Evolutionary conservation across 2,113 vertebrate genomes (phyloP).

Genomic region (Nothoprocta pentlandii): DNA sequence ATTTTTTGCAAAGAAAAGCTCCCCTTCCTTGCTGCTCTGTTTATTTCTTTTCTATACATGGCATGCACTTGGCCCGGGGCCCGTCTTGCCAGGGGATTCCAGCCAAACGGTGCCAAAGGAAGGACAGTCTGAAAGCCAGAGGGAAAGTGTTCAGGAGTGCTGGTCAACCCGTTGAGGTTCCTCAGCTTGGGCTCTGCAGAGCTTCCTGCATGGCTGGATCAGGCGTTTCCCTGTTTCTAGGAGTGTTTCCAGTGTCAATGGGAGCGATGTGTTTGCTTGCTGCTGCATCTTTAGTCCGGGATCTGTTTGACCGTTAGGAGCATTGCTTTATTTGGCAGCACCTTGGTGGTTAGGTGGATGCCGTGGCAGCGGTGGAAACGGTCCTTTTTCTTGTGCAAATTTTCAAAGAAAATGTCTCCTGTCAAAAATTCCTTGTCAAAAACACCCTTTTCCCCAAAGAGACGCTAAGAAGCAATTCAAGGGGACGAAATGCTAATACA

Average conservation of each 20-base stretch:
- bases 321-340: rapidly evolving
- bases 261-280: rapidly evolving
- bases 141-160: background rate
- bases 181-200: background rate
- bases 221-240: background rate
- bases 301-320: background rate
- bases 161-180: background rate
- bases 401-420: background rate
- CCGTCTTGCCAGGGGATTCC: background rate
- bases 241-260: background rate
- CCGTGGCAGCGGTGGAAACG: background rate
- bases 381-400: background rate
- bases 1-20: background rate
- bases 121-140: background rate
- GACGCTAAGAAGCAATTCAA: background rate
- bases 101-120: background rate
- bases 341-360: background rate
- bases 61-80: background rate
- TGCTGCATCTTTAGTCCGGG: background rate
- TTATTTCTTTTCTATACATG: slow-evolving; percentile 32
- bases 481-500: background rate
- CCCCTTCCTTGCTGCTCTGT: background rate
- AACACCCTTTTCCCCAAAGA: background rate
- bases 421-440: background rate
- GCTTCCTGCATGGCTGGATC: rapidly evolving